Evolutionary conservation across 2,888 invertebrate genomes (phyloP), one percentile per base, ranked within the genome.

Genomic region (Adelphocoris suturalis): DNA sequence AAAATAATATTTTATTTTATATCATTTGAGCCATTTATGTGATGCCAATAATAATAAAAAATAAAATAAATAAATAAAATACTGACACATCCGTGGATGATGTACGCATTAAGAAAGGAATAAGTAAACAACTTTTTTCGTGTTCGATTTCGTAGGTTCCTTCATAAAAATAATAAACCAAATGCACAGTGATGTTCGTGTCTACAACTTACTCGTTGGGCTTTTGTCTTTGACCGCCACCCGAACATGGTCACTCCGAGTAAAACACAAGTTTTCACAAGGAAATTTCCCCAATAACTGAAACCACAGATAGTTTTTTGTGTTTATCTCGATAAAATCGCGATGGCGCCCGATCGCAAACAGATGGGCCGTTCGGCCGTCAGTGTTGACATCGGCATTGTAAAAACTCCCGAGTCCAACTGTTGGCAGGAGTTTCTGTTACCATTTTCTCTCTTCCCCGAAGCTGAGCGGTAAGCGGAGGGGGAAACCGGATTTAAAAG

Each of bases 261-360:
- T 28, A 1, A 16, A 23, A 46, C 48, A 48, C 48, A 46, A 11
- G 81, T 48, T 37, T 61, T 28, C 78, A 78, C 78, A 19, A 19
- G 19, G 61, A 11, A 19, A 61, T 61, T 61, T 78, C 78, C 7
- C 2, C 37, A 37, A 13, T 23, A 46, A 81, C 48, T 48, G 81
- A 81, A 80, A 81, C 13, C 27, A 16, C 61, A 23, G 3, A 19
- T 61, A 16, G n/a, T 61, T 23, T 61, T 19, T 19, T 16, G 19
- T 81, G 81, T 81, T 81, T 81, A 81, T 48, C 81, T 19, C 48
- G 48, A n/a, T 81, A 28, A 46, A 78, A 47, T 48, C 19, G 61
- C 61, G 61, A 61, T 61, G 61, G 61, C 61, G 19, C 19, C 13
- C 61, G 3, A 9, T 23, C 7, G 4, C 16, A 11, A 48, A 19